phyloP scores from a whole-genome alignment of 2,797 vertebrate genomes.

The Hyperoplus immaculatus region DNA sequence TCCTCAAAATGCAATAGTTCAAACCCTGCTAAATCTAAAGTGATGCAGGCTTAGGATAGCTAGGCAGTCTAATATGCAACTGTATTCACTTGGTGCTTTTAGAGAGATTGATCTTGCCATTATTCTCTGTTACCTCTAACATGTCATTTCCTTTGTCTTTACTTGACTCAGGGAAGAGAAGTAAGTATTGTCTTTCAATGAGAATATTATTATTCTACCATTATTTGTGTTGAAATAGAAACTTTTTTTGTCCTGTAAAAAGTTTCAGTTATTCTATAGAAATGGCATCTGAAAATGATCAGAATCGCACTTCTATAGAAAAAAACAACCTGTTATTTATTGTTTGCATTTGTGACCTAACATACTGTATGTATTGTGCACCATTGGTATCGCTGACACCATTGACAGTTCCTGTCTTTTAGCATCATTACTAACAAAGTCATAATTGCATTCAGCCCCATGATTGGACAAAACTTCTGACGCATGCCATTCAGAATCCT shows the following conservation, averaged over 20 bases:
- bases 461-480: constrained; percentile 31
- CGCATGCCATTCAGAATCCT: constrained; percentile 18
- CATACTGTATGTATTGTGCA: neutral
- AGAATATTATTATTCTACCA: constrained; percentile 18
- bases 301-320: constrained; percentile 52
- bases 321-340: neutral
- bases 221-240: neutral
- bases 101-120: neutral
- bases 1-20: neutral
- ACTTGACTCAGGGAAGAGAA: constrained; percentile 77
- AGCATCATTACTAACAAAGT: constrained; percentile 1
- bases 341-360: constrained; percentile 18
- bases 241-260: neutral
- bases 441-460: constrained; percentile 5
- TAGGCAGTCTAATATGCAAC: constrained; percentile 1
- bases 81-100: neutral
- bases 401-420: constrained; percentile 13
- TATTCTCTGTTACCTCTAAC: constrained; percentile 39
- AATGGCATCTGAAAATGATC: constrained; percentile 53
- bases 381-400: constrained; percentile 18
- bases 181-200: constrained; percentile 68
- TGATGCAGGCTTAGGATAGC: neutral
- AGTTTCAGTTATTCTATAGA: constrained; percentile 58
- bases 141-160: constrained; percentile 55
- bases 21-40: neutral